Conservation (phyloP, 2,888 invertebrate genomes). For the Gymnocheta viridis region DNA sequence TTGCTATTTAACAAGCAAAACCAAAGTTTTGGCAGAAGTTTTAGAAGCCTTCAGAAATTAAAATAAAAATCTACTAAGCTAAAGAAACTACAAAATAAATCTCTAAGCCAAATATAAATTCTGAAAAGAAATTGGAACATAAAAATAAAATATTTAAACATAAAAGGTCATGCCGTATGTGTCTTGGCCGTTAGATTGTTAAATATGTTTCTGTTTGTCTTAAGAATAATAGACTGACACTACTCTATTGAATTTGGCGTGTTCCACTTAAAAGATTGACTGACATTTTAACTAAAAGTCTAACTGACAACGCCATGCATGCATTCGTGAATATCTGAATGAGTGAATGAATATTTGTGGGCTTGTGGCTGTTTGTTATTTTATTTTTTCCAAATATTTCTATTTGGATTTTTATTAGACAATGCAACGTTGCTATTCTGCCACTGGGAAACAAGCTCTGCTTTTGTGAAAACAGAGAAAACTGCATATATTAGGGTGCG, state of each 20-base stretch:
- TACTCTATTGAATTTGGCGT: conserved; percentile 63
- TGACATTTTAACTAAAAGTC: conserved; percentile 66
- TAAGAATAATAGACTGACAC: conserved; percentile 21
- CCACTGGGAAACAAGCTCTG: too few species aligned
- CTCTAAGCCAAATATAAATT: too few species aligned
- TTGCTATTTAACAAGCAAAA: too few species aligned
- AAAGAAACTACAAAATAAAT: too few species aligned
- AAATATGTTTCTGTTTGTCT: background rate
- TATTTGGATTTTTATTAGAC: background rate
- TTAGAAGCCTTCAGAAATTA: too few species aligned
- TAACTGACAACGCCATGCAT: conserved; percentile 65
- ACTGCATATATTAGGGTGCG: too few species aligned
- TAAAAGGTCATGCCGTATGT: background rate
- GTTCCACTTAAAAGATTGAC: conserved; percentile 67
- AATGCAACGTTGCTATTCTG: conserved; percentile 12
- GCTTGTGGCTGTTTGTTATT: conserved; percentile 8
- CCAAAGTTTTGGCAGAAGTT: too few species aligned
- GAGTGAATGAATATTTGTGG: conserved; percentile 15
- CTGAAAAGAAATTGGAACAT: too few species aligned
- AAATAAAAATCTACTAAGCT: too few species aligned
- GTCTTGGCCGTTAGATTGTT: background rate
- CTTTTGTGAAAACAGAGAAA: too few species aligned
- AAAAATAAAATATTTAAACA: too few species aligned
- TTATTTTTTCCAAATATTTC: background rate
- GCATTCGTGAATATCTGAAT: conserved; percentile 22